Evolutionary conservation across 2,797 vertebrate genomes (phyloP), one percentile per base, ranked within the genome.

Genomic region (Hyperoplus lanceolatus): DNA sequence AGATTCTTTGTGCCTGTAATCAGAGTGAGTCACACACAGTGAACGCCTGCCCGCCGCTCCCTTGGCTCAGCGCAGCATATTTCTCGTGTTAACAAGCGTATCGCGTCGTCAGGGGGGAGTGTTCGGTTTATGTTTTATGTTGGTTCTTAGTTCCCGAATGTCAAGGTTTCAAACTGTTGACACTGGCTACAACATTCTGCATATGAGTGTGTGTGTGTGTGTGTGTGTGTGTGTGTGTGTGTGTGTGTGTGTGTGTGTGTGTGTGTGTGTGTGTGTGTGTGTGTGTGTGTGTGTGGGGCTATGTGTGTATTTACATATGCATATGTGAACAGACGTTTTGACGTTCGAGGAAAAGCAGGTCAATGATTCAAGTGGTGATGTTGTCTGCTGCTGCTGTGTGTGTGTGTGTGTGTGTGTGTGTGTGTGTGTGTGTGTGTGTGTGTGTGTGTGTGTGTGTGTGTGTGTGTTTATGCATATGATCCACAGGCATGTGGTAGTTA

Each of bases 21-120:
- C 45, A 18, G 36, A 13, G 73, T 90, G 88, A 91, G 21, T 92
- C 90, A 92, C 29, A 29, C n/a, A 0, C 14, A 0, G 70, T 55
- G 54, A 84, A 83, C 42, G 66, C 79, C 83, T 16, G 80, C 77
- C 83, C 12, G 80, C 86, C 88, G 0, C 89, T 82, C 92, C 90
- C 85, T 85, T 16, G 83, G 62, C 77, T 45, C 86, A 58, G 68
- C 1, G 66, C 62, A 51, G 75, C 80, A 59, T 79, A 67, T 83
- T 72, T 83, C 62, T 60, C 56, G 46, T n/a, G 29, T 72, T 50
- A 38, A 49, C 41, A 16, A 29, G 14, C 48, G 45, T 15, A 4
- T 63, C 55, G 15, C 46, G 67, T 79, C 64, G 62, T 61, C 29
- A 42, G 16, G 29, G 14, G 38, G 13, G 65, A 49, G 74, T 80